Evolutionary conservation across 2,113 vertebrate genomes (phyloP), one percentile per base, ranked within the genome.

Genomic region (Gymnogyps californianus): DNA sequence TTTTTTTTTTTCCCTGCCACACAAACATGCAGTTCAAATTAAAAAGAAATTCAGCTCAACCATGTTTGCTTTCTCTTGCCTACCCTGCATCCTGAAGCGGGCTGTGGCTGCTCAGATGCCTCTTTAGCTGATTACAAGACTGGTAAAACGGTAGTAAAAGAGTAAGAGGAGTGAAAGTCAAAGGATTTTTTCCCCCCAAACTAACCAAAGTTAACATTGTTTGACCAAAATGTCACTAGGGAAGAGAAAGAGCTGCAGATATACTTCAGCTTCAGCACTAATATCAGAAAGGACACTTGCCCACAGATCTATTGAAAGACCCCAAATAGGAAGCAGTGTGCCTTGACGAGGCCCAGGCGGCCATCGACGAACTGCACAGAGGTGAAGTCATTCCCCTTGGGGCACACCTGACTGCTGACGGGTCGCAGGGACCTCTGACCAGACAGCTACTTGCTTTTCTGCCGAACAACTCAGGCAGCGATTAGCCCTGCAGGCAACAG

Each of bases 341-440:
- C 36, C 31, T 20, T 61, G 26, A 40, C 0, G 1, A 77, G 36
- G 20, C 11, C 8, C 31, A 52, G 19, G 64, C 0, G 4, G 59
- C 13, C 75, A 34, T 1, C 0, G 3, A 6, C 5, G 1, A 0
- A 1, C 52, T 17, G 40, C 32, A 10, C 18, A 16, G 71, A 52
- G 16, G 34, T 1, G 1, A 15, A 58, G 34, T 1, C 26, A 1
- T 6, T 51, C 10, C 32, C 42, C 22, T 10, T 0, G 0, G 1
- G 29, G 54, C 2, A 31, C 13, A 3, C 11, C 49, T 4, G 38
- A 16, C 78, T 78, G 70, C 65, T 21, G 55, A 13, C 0, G 4
- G 32, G 10, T 29, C 1, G 0, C 44, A 24, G 46, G 26, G 17
- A 11, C 18, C 38, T 34, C 40, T 32, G 26, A 8, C 6, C 51